Base-by-base conservation (phyloP, 2,888 invertebrate species). In the Cybosia mesomella region DNA sequence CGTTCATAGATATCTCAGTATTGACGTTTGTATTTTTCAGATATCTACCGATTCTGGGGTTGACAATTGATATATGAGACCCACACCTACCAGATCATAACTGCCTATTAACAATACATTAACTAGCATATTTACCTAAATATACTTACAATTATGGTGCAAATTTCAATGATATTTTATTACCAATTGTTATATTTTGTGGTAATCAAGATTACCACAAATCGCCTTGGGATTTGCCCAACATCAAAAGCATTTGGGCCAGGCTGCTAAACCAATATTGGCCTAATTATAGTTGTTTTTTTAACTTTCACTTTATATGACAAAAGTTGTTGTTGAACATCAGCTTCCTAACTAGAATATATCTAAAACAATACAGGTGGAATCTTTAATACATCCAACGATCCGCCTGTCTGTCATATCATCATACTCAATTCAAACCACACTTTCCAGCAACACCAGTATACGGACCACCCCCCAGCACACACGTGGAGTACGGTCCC, bases 401-500 rank as follows among this genome's bases (percentile, higher is more conserved):
- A 49, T 49, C 8, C 49, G 1, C n/a, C n/a, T 24, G 11, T 22
- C 22, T 49, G 24, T 15, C 21, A 43, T 43, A 63, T 8, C 67
- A 67, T 22, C 58, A 54, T 59, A 64, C 64, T 67, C 69, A 69
- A 70, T 66, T 11, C 63, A 18, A 61, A 66, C 57, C 39, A 28
- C 32, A 58, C 66, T 69, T 89, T 89, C 65, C 93, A 91, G 92
- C 87, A 2, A 81, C 88, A 4, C 77, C 88, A 3, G 89, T 92
- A 11, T 95, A 94, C 79, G 94, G 93, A 0, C 93, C 94, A 0
- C 90, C 90, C 0, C 74, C 90, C 0, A 43, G 18, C 43, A 65
- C 89, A 1, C 94, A 94, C 76, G 62, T 90, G 13, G 94, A 93
- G 73, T 94, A 92, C 78, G 88, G 87, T 0, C 87, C 89, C 0